These are phyloP conservation scores for Drosophila lacteicornis DNA, from an alignment of 1,140 invertebrate genomes.

Conservation along the genomic window DNA sequence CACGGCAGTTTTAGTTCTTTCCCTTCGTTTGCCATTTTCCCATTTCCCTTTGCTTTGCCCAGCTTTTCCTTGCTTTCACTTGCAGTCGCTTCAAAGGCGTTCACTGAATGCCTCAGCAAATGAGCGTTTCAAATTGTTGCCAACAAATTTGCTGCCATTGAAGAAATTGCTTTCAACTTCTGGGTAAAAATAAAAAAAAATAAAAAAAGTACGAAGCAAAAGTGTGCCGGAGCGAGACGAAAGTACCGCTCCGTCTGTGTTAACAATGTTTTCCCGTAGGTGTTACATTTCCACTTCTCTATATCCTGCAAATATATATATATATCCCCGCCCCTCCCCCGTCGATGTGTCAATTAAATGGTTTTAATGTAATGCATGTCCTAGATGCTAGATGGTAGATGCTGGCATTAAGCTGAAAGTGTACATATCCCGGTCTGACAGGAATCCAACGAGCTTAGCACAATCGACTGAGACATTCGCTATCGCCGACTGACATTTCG, in stretches of 20 bases:
- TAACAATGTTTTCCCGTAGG: constrained; percentile 35
- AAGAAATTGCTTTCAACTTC: constrained; percentile 62
- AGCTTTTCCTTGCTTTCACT: constrained; percentile 35
- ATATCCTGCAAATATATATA: constrained; percentile 2
- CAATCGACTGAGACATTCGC: constrained; percentile 33
- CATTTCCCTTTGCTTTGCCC: constrained; percentile 14
- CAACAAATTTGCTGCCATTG: constrained; percentile 80
- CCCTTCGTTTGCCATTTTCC: constrained; percentile 28
- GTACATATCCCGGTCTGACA: constrained; percentile 47
- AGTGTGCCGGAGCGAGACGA: constrained; percentile 31
- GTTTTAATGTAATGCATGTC: constrained; percentile 70
- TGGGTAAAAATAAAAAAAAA: constrained; percentile 9
- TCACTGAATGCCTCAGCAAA: constrained; percentile 68
- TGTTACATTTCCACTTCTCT: constrained; percentile 25
- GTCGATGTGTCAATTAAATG: constrained; percentile 80
- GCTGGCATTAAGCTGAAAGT: constrained; percentile 52
- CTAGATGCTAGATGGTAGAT: constrained; percentile 22
- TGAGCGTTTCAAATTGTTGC: constrained; percentile 79
- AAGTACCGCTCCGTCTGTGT: constrained; percentile 13
- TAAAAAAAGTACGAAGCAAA: background rate
- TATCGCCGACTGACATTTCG: constrained; percentile 36
- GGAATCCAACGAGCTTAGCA: constrained; percentile 41
- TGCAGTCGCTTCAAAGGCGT: constrained; percentile 55
- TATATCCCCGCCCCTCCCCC: constrained; percentile 7
- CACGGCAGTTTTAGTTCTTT: constrained; percentile 52